A percentile compares a stretch with the other conserved stretches of the same genome.
Evolutionary conservation across 2,113 vertebrate genomes (phyloP).

Genomic region (Alethe castanea): DNA sequence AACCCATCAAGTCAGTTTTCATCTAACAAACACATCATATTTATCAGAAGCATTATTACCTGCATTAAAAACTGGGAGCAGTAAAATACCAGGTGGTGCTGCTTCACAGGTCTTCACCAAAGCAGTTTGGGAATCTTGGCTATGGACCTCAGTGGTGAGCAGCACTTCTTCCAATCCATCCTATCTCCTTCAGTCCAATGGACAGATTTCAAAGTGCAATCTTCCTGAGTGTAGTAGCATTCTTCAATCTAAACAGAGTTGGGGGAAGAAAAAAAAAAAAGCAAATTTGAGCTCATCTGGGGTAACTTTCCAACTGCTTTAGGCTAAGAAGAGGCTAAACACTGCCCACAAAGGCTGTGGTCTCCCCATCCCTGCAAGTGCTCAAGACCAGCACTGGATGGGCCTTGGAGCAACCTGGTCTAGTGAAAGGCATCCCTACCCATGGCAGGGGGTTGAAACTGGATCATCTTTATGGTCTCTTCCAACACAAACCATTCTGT

Average conservation of each 20-base stretch:
- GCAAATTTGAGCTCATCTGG: background rate
- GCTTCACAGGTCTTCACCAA: background rate
- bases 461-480: background rate
- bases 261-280: background rate
- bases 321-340: background rate
- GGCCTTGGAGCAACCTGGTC: background rate
- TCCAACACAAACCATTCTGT: background rate
- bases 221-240: fast-evolving
- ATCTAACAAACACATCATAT: background rate
- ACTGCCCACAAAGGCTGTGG: background rate
- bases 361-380: background rate
- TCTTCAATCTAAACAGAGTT: background rate
- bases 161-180: background rate
- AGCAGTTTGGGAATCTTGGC: background rate
- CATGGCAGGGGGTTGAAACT: fast-evolving
- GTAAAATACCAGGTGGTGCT: background rate
- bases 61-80: background rate
- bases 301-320: background rate
- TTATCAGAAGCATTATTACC: background rate
- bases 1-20: background rate
- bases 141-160: background rate
- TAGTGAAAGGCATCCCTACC: background rate
- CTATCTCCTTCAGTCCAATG: background rate
- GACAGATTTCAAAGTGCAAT: background rate
- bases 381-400: background rate